These are phyloP conservation scores for Decapterus maruadsi DNA, from an alignment of 2,797 vertebrate genomes.

Conservation along the genomic window DNA sequence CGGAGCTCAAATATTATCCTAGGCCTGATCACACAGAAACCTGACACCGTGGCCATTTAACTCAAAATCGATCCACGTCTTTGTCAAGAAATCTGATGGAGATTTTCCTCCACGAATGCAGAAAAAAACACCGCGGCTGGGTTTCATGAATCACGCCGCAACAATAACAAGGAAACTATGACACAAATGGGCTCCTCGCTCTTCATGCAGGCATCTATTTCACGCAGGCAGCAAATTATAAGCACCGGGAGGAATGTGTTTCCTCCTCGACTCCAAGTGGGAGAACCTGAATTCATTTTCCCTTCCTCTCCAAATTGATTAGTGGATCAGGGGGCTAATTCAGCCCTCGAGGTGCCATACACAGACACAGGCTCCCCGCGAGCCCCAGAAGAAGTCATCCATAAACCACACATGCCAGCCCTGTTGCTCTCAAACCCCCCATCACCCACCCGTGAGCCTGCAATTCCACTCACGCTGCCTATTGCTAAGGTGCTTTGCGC, in stretches of 20 bases:
- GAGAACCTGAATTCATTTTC: conserved; percentile 74
- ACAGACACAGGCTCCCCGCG: conserved; percentile 72
- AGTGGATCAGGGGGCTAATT: conserved; percentile 84
- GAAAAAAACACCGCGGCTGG: conserved; percentile 1
- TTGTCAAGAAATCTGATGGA: conserved; percentile 24
- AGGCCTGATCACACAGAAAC: conserved; percentile 55
- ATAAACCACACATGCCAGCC: conserved; percentile 76
- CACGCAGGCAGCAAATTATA: conserved; percentile 59
- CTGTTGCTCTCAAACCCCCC: conserved; percentile 66
- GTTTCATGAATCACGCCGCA: conserved; percentile 49
- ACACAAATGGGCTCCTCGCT: conserved; percentile 39
- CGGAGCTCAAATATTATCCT: conserved; percentile 49
- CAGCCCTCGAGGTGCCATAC: conserved; percentile 71
- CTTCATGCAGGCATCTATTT: conserved; percentile 53
- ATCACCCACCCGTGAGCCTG: conserved; percentile 52
- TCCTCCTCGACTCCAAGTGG: conserved; percentile 65
- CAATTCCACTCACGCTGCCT: conserved; percentile 50
- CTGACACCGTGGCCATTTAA: conserved; percentile 51
- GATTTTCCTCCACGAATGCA: conserved; percentile 24
- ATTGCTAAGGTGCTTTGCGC: conserved; percentile 62
- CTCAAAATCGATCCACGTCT: conserved; percentile 35
- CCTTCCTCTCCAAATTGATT: conserved; percentile 79
- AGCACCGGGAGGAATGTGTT: conserved; percentile 68
- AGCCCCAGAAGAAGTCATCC: conserved; percentile 78
- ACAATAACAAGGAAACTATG: conserved; percentile 35